Base-by-base conservation (phyloP, 2,797 vertebrate species). In the Amblyopsis hoosieri region DNA sequence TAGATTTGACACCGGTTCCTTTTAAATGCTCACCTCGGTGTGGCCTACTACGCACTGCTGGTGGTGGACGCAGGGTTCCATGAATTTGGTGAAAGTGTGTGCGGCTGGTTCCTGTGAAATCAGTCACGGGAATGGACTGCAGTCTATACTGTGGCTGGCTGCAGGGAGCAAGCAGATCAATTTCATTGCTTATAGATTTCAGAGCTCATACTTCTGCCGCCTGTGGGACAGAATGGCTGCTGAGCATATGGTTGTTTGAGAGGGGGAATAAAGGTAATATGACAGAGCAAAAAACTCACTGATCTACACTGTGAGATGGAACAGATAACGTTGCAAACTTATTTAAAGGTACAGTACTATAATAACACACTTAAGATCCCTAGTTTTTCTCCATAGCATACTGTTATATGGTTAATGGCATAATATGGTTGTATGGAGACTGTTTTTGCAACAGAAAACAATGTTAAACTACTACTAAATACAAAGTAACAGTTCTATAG, bases 1-100 rank as follows among this genome's bases (percentile, higher is more conserved):
- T 82, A 85, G 66, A 60, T 74, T 74, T 71, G 71, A 73, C 68
- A 65, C 78, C 0, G 57, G 62, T 61, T 74, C 72, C 76, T 62
- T 79, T 29, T 50, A 71, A 69, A 71, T 2, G 54, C 51, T 69
- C 55, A 64, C 68, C 55, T 73, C 15, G 45, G 49, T 46, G 54
- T 66, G 64, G 23, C 23, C 23, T 29, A 29, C 23, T 29, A 29
- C 60, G 55, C 54, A 54, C 23, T 58, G 49, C 46, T 42, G 12
- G 37, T 14, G 65, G 45, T 15, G 15, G 33, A 70, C 60, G 52
- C 33, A 49, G 45, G 7, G 12, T 50, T 69, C 62, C 60, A 53
- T 46, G 31, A 45, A 49, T 55, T 70, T 86, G 70, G 80, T 83
- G 68, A 66, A 79, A 78, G 69, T 56, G 71, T 17, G 55, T 57